Evolutionary conservation across 2,113 vertebrate genomes (phyloP), one percentile per base, ranked within the genome.

Genomic region (Scomber colias): DNA sequence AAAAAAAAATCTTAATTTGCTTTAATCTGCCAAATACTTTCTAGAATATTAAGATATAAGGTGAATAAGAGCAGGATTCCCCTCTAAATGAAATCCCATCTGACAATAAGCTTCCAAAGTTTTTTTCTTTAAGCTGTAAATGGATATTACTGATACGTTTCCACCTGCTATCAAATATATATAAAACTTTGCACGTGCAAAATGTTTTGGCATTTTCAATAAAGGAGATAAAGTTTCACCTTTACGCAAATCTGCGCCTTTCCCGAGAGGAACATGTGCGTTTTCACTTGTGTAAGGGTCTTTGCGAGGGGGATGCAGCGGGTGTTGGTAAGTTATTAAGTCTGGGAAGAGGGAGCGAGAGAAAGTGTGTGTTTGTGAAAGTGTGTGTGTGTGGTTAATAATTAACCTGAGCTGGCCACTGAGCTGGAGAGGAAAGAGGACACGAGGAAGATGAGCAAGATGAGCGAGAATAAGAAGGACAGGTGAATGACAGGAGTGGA

Each of bases 261-360:
- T 79, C 6, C 6, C 17, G 66, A 11, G 17, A 24, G 35, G 30
- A 63, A 35, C 54, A 72, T 54, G 30, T 54, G 55, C 40, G 2
- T 17, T n/a, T 67, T 16, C 3, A 40, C 21, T 61, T 27, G 10
- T 40, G n/a, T 11, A 17, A n/a, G 14, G 50, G 50, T 83, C 60
- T 71, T 27, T 45, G 44, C 3, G 21, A 24, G 63, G 27, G 55
- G 50, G 71, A 24, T 70, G 71, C 3, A 27, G 44, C 5, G 12
- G 12, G 50, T 76, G 49, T 75, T 70, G 50, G 75, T 90, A 12
- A 89, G 27, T 81, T 86, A 90, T 88, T 88, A 90, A 82, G 66
- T 85, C 50, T 56, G 49, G 17, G 54, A 27, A 7, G 64, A 50
- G 19, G 30, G 63, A 53, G 48, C n/a, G 57, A 4, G 55, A 27